Conservation (phyloP, 2,888 invertebrate species). For the Pseudococcus longispinus region DNA sequence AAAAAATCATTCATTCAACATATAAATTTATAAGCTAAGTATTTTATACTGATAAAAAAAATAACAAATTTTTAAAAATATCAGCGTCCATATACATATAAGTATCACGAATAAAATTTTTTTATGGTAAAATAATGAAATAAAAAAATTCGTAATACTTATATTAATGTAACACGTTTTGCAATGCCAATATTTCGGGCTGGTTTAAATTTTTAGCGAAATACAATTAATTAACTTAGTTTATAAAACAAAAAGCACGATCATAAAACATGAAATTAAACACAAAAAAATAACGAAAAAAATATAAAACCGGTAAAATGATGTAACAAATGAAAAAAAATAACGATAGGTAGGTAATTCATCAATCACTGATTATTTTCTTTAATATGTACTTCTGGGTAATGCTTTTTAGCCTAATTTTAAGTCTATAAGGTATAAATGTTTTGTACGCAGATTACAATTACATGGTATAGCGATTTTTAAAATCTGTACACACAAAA, state of each 20-base stretch:
- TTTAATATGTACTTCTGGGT: neutral
- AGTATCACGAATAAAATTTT: slow-evolving; percentile 29
- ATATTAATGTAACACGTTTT: neutral
- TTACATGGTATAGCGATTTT: neutral
- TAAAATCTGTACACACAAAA: neutral
- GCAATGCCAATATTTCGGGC: neutral
- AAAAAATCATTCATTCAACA: neutral
- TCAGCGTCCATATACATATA: neutral
- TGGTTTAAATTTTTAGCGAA: neutral
- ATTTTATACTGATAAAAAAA: slow-evolving; percentile 23
- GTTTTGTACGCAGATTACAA: neutral
- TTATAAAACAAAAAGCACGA: slow-evolving; percentile 22
- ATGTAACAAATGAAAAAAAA: slow-evolving; percentile 15
- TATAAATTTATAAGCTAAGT: slow-evolving; percentile 25
- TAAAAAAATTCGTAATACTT: slow-evolving; percentile 38
- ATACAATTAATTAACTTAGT: neutral
- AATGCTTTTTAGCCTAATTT: neutral
- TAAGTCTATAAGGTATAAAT: neutral
- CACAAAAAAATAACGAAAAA: slow-evolving; percentile 32
- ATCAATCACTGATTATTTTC: slow-evolving; percentile 13
- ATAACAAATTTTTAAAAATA: slow-evolving; percentile 38
- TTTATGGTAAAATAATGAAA: neutral
- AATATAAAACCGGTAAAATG: slow-evolving; percentile 27
- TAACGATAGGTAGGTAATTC: slow-evolving; percentile 8
- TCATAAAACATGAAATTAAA: slow-evolving; percentile 14